These are phyloP conservation scores for Neosilurus hyrtlii DNA, from an alignment of 2,797 vertebrate species.

Conservation along the genomic window DNA sequence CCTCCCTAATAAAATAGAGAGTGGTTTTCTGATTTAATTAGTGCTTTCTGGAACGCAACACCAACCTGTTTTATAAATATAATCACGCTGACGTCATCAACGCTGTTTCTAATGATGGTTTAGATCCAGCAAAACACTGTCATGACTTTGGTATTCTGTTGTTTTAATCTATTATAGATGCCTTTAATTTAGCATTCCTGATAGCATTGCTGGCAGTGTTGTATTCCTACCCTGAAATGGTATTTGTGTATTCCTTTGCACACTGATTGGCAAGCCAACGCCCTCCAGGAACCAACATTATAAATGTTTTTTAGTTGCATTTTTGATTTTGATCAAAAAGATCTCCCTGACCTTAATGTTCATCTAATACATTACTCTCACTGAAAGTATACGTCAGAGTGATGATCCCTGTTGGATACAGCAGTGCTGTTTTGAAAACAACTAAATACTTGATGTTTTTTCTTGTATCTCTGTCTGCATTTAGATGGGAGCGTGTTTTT, in stretches of 20 bases:
- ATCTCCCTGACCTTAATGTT: not conserved
- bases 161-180: not conserved
- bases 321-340: not conserved
- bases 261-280: too few relatives aligned
- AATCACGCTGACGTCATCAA: too few relatives aligned
- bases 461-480: conserved; percentile 45
- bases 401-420: not conserved
- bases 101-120: too few relatives aligned
- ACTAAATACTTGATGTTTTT: not conserved
- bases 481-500: conserved; percentile 99
- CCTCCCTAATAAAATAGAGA: too few relatives aligned
- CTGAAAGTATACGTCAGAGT: not conserved
- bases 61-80: too few relatives aligned
- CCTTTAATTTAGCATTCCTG: not conserved
- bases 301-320: not conserved
- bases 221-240: not conserved
- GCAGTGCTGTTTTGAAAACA: not conserved
- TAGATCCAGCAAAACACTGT: too few relatives aligned
- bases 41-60: too few relatives aligned
- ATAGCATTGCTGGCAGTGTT: not conserved
- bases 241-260: not conserved
- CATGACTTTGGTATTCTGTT: not conserved
- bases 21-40: too few relatives aligned
- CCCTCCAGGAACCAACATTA: not conserved
- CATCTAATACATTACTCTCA: not conserved